Conservation (phyloP, 2,888 invertebrate species). For the Willowsia nigromaculata region DNA sequence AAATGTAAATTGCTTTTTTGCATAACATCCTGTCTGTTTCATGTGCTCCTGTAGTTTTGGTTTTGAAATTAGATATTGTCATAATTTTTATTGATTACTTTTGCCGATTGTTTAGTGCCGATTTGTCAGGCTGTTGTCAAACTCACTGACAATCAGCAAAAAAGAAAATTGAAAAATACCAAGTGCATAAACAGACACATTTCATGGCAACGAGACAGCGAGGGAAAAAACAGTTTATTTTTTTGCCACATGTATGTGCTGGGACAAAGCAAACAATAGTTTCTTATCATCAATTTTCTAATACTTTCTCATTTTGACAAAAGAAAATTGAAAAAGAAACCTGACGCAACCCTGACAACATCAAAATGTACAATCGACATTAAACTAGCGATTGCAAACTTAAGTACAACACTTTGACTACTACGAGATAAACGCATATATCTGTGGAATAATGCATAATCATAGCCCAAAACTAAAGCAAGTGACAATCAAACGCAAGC, state of each 20-base stretch:
- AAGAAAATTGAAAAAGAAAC: background rate
- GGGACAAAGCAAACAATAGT: background rate
- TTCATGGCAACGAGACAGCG: background rate
- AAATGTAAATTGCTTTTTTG: too few species aligned
- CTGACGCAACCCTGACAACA: background rate
- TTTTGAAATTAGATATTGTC: background rate
- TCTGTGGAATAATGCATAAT: too few species aligned
- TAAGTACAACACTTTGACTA: too few species aligned
- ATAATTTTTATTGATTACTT: background rate
- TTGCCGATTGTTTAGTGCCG: background rate
- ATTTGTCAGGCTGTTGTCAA: background rate
- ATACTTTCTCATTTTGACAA: conserved; percentile 1
- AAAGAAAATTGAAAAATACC: background rate
- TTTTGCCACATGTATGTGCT: background rate
- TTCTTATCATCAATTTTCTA: background rate
- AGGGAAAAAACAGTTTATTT: background rate
- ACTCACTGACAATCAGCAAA: background rate
- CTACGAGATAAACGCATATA: too few species aligned
- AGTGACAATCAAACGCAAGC: too few species aligned
- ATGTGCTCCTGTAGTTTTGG: background rate
- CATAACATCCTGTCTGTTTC: too few species aligned
- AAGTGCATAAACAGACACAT: background rate
- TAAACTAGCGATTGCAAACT: too few species aligned
- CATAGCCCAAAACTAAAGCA: too few species aligned
- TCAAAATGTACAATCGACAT: background rate